A percentile compares a stretch with the other conserved stretches of the same genome.
Evolutionary conservation across 1,140 invertebrate species (phyloP).

Genomic region (Apis dorsata): DNA sequence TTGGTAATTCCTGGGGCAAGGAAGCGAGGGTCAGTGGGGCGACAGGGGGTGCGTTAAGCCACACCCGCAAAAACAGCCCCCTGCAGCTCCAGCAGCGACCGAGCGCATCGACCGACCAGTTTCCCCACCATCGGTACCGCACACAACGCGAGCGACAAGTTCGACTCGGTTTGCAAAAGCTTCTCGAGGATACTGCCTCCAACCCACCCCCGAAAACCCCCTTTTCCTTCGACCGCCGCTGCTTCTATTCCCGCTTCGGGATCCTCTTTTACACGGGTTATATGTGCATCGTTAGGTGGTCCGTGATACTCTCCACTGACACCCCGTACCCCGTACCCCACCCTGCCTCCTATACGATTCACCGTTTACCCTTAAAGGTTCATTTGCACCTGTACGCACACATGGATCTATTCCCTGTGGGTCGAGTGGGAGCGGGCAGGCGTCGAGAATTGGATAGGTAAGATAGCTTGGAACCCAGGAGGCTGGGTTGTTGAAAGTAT

Average conservation of each 20-base stretch:
- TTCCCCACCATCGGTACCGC: constrained; percentile 69
- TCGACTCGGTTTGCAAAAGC: constrained; percentile 75
- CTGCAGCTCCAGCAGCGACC: constrained; percentile 71
- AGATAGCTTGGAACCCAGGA: background rate
- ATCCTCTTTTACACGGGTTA: constrained; percentile 63
- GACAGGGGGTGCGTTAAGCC: constrained; percentile 74
- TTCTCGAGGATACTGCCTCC: constrained; percentile 68
- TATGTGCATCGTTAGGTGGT: constrained; percentile 59
- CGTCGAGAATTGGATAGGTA: constrained; percentile 14
- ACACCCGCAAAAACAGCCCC: constrained; percentile 79
- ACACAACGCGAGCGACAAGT: constrained; percentile 73
- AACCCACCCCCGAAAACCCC: constrained; percentile 3
- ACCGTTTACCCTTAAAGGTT: constrained; percentile 57
- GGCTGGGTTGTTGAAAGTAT: background rate
- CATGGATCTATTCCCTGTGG: background rate
- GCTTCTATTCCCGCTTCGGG: constrained; percentile 56
- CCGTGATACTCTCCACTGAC: constrained; percentile 46
- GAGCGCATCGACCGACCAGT: constrained; percentile 74
- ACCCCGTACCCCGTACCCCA: background rate
- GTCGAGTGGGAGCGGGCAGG: background rate
- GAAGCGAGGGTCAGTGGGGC: constrained; percentile 65
- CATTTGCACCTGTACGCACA: constrained; percentile 61
- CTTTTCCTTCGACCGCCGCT: constrained; percentile 25
- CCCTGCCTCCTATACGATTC: constrained; percentile 34
- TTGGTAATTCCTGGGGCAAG: constrained; percentile 67